Evolutionary conservation across 2,797 vertebrate species (phyloP).

Genomic region (Rousettus madagascariensis): DNA sequence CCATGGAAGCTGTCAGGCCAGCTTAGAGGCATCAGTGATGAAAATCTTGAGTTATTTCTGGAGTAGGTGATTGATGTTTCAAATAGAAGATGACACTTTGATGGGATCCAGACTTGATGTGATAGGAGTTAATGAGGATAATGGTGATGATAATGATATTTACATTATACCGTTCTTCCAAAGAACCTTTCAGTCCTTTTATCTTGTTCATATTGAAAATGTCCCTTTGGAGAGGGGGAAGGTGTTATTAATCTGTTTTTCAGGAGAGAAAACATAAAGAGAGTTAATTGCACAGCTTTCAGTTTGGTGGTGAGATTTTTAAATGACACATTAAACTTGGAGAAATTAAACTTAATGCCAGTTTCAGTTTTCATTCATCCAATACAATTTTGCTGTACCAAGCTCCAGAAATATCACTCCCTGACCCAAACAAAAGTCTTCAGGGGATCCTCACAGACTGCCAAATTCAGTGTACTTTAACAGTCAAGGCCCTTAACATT

Average conservation of each 20-base stretch:
- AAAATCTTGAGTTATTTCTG: constrained; percentile 74
- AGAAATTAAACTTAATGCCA: background rate
- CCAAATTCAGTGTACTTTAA: background rate
- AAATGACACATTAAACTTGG: constrained; percentile 24
- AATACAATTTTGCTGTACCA: background rate
- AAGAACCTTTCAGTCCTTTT: constrained; percentile 49
- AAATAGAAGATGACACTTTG: constrained; percentile 69
- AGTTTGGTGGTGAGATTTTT: constrained; percentile 10
- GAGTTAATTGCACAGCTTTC: constrained; percentile 40
- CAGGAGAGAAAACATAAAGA: constrained; percentile 26
- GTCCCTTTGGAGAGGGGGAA: constrained; percentile 28
- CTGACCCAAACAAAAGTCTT: background rate
- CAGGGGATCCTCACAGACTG: background rate
- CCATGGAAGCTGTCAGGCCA: background rate
- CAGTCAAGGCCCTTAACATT: background rate
- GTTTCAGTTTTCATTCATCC: background rate
- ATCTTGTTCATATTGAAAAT: constrained; percentile 49
- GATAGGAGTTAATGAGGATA: constrained; percentile 73
- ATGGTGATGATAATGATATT: constrained; percentile 72
- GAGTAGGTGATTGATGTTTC: constrained; percentile 72
- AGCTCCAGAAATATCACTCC: background rate
- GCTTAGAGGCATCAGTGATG: constrained; percentile 9
- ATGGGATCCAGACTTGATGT: constrained; percentile 51
- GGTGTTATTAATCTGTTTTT: constrained; percentile 41
- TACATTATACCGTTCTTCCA: constrained; percentile 53